Evolutionary conservation across 2,113 vertebrate species (phyloP), one percentile per base, ranked within the genome.

Genomic region (Paraplagusia blochii): DNA sequence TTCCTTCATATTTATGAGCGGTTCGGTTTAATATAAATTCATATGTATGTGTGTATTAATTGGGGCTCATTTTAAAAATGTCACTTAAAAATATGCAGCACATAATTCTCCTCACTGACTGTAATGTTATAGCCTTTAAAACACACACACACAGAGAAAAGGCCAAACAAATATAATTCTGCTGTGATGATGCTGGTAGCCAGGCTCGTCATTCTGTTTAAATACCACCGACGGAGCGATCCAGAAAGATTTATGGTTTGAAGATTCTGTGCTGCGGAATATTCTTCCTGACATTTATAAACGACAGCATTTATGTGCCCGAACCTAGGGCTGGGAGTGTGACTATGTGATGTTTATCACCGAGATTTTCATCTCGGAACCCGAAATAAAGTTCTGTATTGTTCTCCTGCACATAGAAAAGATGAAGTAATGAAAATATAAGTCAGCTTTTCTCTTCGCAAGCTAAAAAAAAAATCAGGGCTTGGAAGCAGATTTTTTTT

Each of bases 261-360:
- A 79, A 81, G 65, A 80, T 64, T 75, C 63, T 53, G 48, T 72
- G 72, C 69, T 59, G 56, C 48, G 61, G 60, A 82, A 85, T 83
- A 85, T 78, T 78, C 53, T 55, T 66, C 62, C 47, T 84, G 85
- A 85, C 84, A 87, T 87, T 86, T 86, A 85, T 83, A 81, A 86
- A 84, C 29, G 58, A 74, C 77, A 77, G 80, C 73, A 75, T 74
- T 83, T 83, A 82, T 80, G 79, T 66, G 58, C 47, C 63, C 51
- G 58, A 46, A 76, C 68, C 45, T 51, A 22, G 35, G 7, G 36
- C 11, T 67, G 43, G 18, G 22, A 35, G 49, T 47, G 34, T 46
- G 35, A 48, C 43, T 51, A 39, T 44, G 53, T 36, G 9, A 29
- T 29, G 22, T 29, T 29, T 29, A 29, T 29, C 22, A 29, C 22